Percentiles rank a stretch among this genome's conserved stretches.
Evolutionary conservation across 2,888 invertebrate species (phyloP).

Genomic region (Teinopalpus imperialis): DNA sequence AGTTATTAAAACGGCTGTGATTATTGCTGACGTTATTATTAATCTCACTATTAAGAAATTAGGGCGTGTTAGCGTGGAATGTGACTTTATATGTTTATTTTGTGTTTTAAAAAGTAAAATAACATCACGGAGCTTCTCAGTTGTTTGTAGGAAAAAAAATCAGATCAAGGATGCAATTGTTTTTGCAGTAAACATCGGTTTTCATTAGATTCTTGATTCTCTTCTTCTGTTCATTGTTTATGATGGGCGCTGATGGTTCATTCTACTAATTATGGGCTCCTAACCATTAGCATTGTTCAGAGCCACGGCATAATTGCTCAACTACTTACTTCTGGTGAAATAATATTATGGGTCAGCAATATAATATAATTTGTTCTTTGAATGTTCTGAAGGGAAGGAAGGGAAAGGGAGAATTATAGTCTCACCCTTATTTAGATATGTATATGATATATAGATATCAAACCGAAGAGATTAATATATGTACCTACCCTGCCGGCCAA

Average conservation of each 20-base stretch:
- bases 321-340: no score
- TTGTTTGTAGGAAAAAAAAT: conserved; percentile 37
- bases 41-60: conserved; percentile 17
- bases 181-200: conserved; percentile 39
- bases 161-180: conserved; percentile 55
- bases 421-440: no score
- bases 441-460: no score
- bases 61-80: conserved; percentile 13
- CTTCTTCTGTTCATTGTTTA: conserved; percentile 26
- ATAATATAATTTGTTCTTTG: no score
- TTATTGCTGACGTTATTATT: conserved; percentile 16
- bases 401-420: no score
- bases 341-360: no score
- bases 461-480: no score
- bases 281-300: no score
- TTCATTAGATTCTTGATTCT: conserved; percentile 42
- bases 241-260: conserved; percentile 9
- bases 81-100: conserved; percentile 11
- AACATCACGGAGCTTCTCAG: conserved; percentile 22
- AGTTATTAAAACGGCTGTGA: conserved; percentile 23
- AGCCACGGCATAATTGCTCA: no score
- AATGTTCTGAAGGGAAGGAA: no score
- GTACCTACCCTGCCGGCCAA: no score
- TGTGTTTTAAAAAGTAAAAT: conserved; percentile 16
- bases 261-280: no score